phyloP scores from a whole-genome alignment of 1,140 invertebrate species.

The Tetranychus cinnabarinus region DNA sequence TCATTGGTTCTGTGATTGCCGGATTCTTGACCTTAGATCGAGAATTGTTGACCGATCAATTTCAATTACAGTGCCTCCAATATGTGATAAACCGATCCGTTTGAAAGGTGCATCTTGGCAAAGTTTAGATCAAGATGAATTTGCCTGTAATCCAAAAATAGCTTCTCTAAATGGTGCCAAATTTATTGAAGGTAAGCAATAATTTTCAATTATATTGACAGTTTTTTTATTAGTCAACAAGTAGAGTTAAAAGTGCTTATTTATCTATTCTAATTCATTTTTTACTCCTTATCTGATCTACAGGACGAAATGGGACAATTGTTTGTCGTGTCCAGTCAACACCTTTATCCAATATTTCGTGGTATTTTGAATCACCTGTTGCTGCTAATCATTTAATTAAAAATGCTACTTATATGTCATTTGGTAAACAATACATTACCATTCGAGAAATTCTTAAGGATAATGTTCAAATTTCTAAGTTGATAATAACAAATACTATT shows the following conservation, averaged over 20 bases:
- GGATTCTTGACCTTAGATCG: conserved; percentile 39
- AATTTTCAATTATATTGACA: too few species aligned
- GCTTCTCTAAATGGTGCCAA: neutral
- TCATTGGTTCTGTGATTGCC: conserved; percentile 56
- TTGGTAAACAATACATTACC: neutral
- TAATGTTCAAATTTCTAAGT: neutral
- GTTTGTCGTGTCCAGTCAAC: conserved; percentile 40
- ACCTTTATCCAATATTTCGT: conserved; percentile 33
- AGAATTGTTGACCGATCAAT: conserved; percentile 54
- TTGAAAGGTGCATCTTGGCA: conserved; percentile 40
- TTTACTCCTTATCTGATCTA: conserved; percentile 19
- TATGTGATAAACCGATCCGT: conserved; percentile 36
- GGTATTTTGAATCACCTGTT: neutral
- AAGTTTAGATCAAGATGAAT: conserved; percentile 44
- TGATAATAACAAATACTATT: neutral
- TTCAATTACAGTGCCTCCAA: conserved; percentile 37
- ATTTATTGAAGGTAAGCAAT: neutral
- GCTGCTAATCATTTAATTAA: neutral
- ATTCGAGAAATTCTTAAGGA: neutral
- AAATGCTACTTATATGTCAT: neutral
- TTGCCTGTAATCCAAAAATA: conserved; percentile 40
- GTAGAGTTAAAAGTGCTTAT: too few species aligned
- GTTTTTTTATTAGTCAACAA: too few species aligned
- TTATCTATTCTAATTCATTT: neutral
- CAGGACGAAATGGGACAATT: conserved; percentile 41